Evolutionary conservation across 1,140 invertebrate species (phyloP).

Genomic region (Physella acuta): DNA sequence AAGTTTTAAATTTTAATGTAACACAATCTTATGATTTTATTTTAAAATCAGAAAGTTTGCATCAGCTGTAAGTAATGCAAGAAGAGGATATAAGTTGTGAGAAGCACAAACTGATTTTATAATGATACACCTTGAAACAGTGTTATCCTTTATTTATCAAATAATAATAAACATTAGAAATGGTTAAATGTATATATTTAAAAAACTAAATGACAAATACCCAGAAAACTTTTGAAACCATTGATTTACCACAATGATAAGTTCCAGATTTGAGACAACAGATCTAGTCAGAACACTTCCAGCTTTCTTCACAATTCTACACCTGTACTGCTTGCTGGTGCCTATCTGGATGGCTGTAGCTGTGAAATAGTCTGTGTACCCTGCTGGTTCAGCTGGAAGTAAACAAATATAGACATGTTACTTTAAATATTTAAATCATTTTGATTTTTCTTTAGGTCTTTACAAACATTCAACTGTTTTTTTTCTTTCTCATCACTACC

Average conservation of each 20-base stretch:
- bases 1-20: too few relatives aligned
- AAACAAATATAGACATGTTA: not conserved
- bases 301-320: not conserved
- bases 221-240: not conserved
- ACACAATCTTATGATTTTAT: too few relatives aligned
- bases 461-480: too few relatives aligned
- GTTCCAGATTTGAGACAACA: not conserved
- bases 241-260: constrained; percentile 3
- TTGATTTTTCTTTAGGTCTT: not conserved
- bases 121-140: not conserved
- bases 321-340: constrained; percentile 9
- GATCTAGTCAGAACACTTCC: not conserved
- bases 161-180: not conserved
- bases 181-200: not conserved
- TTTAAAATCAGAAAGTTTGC: too few relatives aligned
- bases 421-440: not conserved
- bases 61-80: too few relatives aligned
- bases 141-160: not conserved
- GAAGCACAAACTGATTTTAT: too few relatives aligned
- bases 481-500: too few relatives aligned
- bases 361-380: constrained; percentile 5
- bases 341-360: not conserved
- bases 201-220: not conserved
- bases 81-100: too few relatives aligned
- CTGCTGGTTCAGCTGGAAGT: constrained; percentile 11